A percentile compares a stretch with the other conserved stretches of the same genome.
phyloP scores from a whole-genome alignment of 2,113 vertebrate species.

The Carollia perspicillata region DNA sequence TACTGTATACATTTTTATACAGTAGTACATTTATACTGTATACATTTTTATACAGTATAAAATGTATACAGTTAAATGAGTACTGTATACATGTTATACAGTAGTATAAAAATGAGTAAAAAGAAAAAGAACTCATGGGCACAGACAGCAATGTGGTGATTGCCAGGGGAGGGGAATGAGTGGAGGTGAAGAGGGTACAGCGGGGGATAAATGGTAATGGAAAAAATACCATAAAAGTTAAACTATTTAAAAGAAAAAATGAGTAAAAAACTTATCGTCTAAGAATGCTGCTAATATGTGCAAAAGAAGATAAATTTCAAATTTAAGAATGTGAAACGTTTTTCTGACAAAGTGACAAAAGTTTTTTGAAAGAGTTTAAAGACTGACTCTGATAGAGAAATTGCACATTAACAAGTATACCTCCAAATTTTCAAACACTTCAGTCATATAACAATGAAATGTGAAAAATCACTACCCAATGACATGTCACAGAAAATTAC shows the following conservation, averaged over 20 bases:
- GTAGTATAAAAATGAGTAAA: conserved; percentile 30
- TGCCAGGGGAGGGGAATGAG: too few species aligned
- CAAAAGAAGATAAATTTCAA: background rate
- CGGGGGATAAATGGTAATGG: too few species aligned
- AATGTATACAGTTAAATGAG: too few species aligned
- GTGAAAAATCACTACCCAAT: background rate
- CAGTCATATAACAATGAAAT: conserved; percentile 14
- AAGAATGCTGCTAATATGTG: background rate
- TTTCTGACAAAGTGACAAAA: conserved; percentile 36
- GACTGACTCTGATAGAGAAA: background rate
- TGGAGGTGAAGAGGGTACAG: too few species aligned
- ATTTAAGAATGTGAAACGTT: background rate
- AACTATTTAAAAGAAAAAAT: background rate
- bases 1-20: too few species aligned
- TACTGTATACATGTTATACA: too few species aligned
- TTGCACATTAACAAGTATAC: background rate
- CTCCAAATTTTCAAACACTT: conserved; percentile 5
- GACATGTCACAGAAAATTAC: background rate
- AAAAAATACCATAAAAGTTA: too few species aligned
- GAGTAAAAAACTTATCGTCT: background rate
- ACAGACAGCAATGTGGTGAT: too few species aligned
- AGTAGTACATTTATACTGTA: too few species aligned
- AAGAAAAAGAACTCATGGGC: too few species aligned
- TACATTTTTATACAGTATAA: too few species aligned
- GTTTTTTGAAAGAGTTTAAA: background rate